These are phyloP conservation scores for Gymnoscelis rufifasciata DNA, from an alignment of 2,888 invertebrate genomes.

Conservation along the genomic window DNA sequence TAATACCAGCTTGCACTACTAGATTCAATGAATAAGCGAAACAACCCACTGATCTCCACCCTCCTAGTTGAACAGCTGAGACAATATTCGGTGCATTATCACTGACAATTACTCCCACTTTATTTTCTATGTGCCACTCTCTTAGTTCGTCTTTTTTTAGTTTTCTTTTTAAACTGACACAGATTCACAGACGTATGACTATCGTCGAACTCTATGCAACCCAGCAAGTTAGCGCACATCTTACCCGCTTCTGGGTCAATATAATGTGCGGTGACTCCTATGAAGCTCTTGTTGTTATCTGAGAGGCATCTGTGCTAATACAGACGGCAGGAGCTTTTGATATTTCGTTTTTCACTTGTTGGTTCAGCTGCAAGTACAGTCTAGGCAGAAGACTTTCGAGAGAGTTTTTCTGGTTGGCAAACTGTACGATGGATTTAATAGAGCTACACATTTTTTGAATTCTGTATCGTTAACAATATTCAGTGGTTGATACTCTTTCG, in stretches of 20 bases:
- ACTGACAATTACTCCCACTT: not conserved
- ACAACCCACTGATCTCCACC: not conserved
- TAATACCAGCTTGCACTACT: not conserved
- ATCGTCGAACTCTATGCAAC: not conserved
- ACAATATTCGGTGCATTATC: not conserved
- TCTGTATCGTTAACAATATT: conserved; percentile 24
- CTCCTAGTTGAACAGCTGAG: not conserved
- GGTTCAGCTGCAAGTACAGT: conserved; percentile 10
- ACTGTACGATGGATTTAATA: conserved; percentile 24
- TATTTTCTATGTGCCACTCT: not conserved
- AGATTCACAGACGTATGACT: not conserved
- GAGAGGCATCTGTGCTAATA: conserved; percentile 6
- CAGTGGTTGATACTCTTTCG: conserved; percentile 25
- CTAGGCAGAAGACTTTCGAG: conserved; percentile 26
- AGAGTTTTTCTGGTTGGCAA: conserved; percentile 29
- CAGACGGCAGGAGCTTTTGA: conserved; percentile 2
- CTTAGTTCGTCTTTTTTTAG: not conserved
- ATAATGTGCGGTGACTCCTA: conserved; percentile 2
- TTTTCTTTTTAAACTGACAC: not conserved
- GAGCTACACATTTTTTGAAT: conserved; percentile 22
- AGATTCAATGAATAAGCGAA: not conserved
- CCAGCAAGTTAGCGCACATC: not conserved
- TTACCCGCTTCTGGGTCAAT: not conserved
- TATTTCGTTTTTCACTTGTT: not conserved
- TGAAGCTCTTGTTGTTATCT: not conserved